Evolutionary conservation across 2,113 vertebrate species (phyloP).

Genomic region (Platanista minor): DNA sequence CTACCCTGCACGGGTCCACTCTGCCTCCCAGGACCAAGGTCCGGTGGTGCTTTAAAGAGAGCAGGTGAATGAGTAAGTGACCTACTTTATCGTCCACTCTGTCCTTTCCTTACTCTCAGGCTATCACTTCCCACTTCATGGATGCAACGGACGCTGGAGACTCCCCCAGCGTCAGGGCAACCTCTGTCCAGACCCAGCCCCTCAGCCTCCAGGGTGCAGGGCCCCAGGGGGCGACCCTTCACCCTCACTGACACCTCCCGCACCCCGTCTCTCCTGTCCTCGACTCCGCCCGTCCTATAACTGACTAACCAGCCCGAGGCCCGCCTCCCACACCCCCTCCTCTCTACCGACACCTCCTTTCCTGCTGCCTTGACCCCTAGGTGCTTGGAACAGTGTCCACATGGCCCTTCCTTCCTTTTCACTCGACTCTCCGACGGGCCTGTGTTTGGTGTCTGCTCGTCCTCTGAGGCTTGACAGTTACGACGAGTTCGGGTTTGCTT

Average conservation of each 20-base stretch:
- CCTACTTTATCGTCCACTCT: neutral
- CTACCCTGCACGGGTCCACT: neutral
- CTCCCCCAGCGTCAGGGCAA: neutral
- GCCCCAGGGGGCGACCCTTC: neutral
- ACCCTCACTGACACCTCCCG: neutral
- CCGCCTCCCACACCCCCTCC: neutral
- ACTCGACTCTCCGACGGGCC: too few relatives aligned
- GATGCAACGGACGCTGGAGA: neutral
- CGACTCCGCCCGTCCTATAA: neutral
- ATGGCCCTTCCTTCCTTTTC: too few relatives aligned
- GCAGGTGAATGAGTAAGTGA: neutral
- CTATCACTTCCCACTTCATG: neutral
- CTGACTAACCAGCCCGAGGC: neutral
- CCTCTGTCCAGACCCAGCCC: neutral
- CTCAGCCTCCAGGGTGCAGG: neutral
- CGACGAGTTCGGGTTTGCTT: rapidly evolving
- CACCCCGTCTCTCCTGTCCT: neutral
- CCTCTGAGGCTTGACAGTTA: too few relatives aligned
- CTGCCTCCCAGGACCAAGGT: neutral
- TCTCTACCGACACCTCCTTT: too few relatives aligned
- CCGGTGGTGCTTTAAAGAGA: neutral
- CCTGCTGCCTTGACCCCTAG: too few relatives aligned
- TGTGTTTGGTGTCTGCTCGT: too few relatives aligned
- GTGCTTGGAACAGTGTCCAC: too few relatives aligned
- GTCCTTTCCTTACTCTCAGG: neutral